Base-by-base conservation (phyloP, 2,888 invertebrate genomes). In the Scaptomyza cyrtandrae region DNA sequence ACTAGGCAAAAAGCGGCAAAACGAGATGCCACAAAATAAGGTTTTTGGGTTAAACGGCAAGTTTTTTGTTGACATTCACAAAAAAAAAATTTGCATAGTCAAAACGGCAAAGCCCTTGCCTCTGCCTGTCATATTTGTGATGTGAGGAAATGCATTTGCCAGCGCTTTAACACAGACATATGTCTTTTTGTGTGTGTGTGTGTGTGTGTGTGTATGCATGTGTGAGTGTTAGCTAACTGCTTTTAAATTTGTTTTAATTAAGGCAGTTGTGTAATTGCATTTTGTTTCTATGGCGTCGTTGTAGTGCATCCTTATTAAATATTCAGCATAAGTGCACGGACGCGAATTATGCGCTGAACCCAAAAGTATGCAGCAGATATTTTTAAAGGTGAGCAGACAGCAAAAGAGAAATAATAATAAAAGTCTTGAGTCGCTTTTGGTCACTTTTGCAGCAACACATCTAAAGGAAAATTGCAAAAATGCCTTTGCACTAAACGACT, bases 161-260 rank as follows among this genome's bases (percentile, higher is more conserved):
- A 74, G 63, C 67, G 2, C 14, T n/a, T 29, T 7, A 29, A 33
- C 39, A 39, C 50, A 31, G 14, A 39, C 39, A 39, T 39, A 58
- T 9, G 11, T 16, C 3, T 9, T 4, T 7, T 45, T 27, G 39
- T 7, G n/a, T 27, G 16, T 16, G 10, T 58, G 16, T 41, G 11
- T 33, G 27, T 48, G 33, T 14, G 14, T 48, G 59, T 75, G 59
- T 86, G n/a, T n/a, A n/a, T n/a, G n/a, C n/a, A n/a, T n/a, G n/a
- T n/a, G 33, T 14, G 14, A 50, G 59, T 75, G 59, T 86, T 58
- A 72, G 77, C 72, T 83, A 88, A 84, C 86, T 75, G 83, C 83
- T 86, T 88, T 84, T 84, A 86, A 84, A 84, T 83, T 84, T 86
- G 88, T 88, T 84, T 84, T 88, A 84, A 84, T 84, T 84, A 88